Evolutionary conservation across 1,140 invertebrate species (phyloP), one percentile per base, ranked within the genome.

Genomic region (Conus ventricosus): DNA sequence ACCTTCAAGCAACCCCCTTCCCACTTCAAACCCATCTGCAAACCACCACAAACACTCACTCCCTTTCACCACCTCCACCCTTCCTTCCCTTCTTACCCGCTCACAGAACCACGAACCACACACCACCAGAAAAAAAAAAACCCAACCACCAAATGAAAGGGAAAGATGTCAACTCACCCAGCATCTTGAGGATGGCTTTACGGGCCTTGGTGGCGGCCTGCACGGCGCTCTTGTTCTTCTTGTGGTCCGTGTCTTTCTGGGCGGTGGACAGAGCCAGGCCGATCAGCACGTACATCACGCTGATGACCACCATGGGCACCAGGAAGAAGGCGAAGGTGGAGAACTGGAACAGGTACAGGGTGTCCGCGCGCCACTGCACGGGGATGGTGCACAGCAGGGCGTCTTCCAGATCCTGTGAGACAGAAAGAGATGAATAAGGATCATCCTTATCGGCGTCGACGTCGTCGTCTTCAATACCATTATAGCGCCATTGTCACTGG

Each of bases 301-400:
- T 91, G 83, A 95, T 95, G 51, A 95, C 81, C n/a, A 91, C 87
- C 93, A 95, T 94, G 15, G 95, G 95, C 20, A 94, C 84, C 39
- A 95, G 87, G 90, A 95, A 95, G 87, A 95, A 94, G 53, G 93
- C 88, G 82, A 95, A 92, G 8, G 94, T 92, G 5, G 95, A 95
- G 85, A 93, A 88, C 87, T 93, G 92, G 81, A 94, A 93, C 85
- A 93, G 90, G 89, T 90, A 89, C 25, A 51, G 84, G 89, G 92
- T 91, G 55, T 80, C 80, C 15, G 82, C 27, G 23, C 91, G 63
- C 88, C 89, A 92, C 87, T 85, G 39, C 39, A 25, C 17, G 75
- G 88, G 90, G 17, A 93, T 93, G 89, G 90, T 93, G 84, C 92
- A 93, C 54, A 90, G 87, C 63, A 89, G 67, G 17, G 88, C 83